Percentiles rank a stretch among this genome's conserved stretches.
Conservation (phyloP, 2,888 invertebrate genomes). For the Salpingus planirostris region DNA sequence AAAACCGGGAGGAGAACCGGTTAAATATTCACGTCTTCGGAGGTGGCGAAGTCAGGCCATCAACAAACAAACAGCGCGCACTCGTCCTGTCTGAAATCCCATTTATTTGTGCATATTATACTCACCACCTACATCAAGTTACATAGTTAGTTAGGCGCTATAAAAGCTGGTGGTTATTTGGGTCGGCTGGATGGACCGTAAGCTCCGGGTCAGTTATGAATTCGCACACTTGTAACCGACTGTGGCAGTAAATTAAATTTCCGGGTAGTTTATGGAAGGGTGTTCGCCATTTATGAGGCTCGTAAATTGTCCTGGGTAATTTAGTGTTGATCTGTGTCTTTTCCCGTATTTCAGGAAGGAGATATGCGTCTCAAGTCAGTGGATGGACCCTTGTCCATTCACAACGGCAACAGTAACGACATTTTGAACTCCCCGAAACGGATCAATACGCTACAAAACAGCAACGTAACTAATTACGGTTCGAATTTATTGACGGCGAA, state of each 20-base stretch:
- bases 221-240: constrained; percentile 6
- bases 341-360: constrained; percentile 34
- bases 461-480: constrained; percentile 30
- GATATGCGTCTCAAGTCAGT: constrained; percentile 41
- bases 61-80: too few species aligned
- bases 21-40: too few species aligned
- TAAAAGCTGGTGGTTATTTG: constrained; percentile 7
- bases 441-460: constrained; percentile 38
- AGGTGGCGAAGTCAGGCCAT: too few species aligned
- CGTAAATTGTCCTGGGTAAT: too few species aligned
- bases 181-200: constrained; percentile 3
- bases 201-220: constrained; percentile 5
- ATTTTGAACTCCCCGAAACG: constrained; percentile 39
- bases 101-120: too few species aligned
- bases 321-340: too few species aligned
- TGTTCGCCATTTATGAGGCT: background rate
- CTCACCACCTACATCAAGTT: too few species aligned
- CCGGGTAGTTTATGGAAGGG: background rate
- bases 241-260: constrained; percentile 5
- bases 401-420: constrained; percentile 35
- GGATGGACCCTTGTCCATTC: constrained; percentile 38
- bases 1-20: too few species aligned
- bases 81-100: too few species aligned
- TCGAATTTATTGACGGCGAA: constrained; percentile 17
- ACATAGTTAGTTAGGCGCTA: too few species aligned